Conservation (phyloP, 2,797 vertebrate species). For the Sebastes vulpes region DNA sequence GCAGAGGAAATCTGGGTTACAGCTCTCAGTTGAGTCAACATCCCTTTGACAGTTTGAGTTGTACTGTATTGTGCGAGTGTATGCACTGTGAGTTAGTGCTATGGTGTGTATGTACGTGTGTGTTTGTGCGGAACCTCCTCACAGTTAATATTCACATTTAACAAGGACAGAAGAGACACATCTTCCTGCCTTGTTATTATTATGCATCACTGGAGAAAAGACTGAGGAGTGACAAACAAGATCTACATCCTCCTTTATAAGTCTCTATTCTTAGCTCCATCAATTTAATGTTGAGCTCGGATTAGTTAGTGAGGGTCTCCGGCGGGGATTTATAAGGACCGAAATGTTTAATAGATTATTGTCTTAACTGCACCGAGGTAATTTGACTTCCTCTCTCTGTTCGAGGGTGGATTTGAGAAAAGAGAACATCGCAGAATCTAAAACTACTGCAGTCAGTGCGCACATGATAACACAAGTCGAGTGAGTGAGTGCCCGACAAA, state of each 20-base stretch:
- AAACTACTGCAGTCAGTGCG: background rate
- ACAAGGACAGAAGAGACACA: background rate
- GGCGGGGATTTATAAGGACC: background rate
- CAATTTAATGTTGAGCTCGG: background rate
- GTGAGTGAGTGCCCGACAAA: background rate
- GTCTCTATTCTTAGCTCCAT: background rate
- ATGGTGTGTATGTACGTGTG: background rate
- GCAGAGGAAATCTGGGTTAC: background rate
- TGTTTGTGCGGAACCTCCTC: background rate
- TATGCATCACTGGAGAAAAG: background rate
- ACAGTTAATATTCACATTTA: background rate
- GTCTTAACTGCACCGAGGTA: background rate
- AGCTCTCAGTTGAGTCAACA: background rate
- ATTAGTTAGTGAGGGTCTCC: background rate
- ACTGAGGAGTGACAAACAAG: background rate
- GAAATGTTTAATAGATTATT: background rate
- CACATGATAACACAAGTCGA: background rate
- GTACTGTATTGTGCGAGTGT: background rate
- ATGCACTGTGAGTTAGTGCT: background rate
- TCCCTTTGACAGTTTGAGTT: background rate
- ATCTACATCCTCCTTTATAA: background rate
- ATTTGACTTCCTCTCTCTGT: background rate
- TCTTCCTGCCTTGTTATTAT: background rate
- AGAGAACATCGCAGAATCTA: background rate
- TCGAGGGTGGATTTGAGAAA: background rate